A percentile compares a stretch with the other conserved stretches of the same genome.
These are phyloP conservation scores for Cladorhizidae sp. DNA, from an alignment of 37 sponge, comb jelly and placozoan species.

Conservation along the genomic window DNA sequence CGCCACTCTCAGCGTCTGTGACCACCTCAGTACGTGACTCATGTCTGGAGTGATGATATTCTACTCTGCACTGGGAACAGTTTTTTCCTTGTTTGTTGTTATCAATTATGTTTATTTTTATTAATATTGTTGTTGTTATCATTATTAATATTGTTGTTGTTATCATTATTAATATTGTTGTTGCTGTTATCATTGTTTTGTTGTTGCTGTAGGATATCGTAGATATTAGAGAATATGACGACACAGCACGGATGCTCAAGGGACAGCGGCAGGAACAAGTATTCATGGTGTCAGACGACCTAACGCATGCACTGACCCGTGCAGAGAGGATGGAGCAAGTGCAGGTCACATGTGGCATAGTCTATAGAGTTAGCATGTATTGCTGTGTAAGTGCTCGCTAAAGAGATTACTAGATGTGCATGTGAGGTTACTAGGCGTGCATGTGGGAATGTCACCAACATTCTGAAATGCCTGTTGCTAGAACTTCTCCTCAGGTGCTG, in stretches of 20 bases:
- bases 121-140: too few species aligned
- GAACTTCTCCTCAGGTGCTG: too few species aligned
- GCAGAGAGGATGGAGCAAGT: conserved; percentile 32
- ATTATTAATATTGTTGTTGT: not conserved
- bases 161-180: not conserved
- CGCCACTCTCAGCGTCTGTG: not conserved
- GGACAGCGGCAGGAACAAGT: not conserved
- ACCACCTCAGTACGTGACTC: not conserved
- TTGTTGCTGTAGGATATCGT: conserved; percentile 15
- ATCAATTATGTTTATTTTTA: not conserved
- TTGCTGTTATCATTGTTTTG: too few species aligned
- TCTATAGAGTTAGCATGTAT: not conserved
- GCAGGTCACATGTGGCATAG: conserved; percentile 7
- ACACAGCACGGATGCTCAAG: not conserved
- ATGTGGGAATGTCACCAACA: too few species aligned
- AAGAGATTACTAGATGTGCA: too few species aligned
- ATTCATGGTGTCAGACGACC: not conserved
- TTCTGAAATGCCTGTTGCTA: too few species aligned
- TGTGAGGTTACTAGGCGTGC: too few species aligned
- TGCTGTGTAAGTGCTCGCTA: too few species aligned
- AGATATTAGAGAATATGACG: not conserved
- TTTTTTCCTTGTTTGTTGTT: not conserved
- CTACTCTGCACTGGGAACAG: too few species aligned
- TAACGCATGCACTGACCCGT: not conserved
- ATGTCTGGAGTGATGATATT: too few species aligned